Evolutionary conservation across 2,888 invertebrate species (phyloP).

Genomic region (Brenthis daphne): DNA sequence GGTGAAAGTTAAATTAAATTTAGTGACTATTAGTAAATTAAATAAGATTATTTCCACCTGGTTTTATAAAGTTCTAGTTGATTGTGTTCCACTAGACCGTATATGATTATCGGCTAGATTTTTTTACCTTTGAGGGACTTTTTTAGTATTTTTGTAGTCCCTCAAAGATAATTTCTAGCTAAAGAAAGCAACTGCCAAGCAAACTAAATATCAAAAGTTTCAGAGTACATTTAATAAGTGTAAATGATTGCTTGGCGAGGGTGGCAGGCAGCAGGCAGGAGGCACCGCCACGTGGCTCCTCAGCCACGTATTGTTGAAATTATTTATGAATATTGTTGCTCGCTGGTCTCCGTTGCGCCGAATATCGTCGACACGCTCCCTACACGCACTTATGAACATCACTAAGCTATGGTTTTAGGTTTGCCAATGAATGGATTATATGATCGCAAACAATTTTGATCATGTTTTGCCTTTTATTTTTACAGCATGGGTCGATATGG

Average conservation of each 20-base stretch:
- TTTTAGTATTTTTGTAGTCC: too few relatives aligned
- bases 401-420: constrained; percentile 44
- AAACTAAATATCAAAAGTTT: constrained; percentile 3
- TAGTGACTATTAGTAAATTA: too few relatives aligned
- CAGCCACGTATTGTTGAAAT: constrained; percentile 59
- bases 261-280: constrained; percentile 50
- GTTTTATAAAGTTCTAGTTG: background rate
- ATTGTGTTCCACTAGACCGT: too few relatives aligned
- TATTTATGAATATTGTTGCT: constrained; percentile 79
- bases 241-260: constrained; percentile 66
- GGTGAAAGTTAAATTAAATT: background rate
- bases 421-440: constrained; percentile 28
- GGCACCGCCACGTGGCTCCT: constrained; percentile 57
- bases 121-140: too few relatives aligned
- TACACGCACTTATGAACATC: constrained; percentile 60
- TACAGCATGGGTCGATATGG: background rate
- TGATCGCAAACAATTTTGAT: constrained; percentile 10
- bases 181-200: too few relatives aligned
- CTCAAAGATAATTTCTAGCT: background rate
- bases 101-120: background rate
- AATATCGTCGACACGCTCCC: constrained; percentile 61
- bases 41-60: background rate
- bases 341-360: constrained; percentile 57
- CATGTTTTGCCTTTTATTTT: constrained; percentile 2
- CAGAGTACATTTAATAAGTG: constrained; percentile 53